Percentiles rank a stretch among this genome's conserved stretches.
Evolutionary conservation across 2,797 vertebrate species (phyloP).

Genomic region (Macropodus opercularis): DNA sequence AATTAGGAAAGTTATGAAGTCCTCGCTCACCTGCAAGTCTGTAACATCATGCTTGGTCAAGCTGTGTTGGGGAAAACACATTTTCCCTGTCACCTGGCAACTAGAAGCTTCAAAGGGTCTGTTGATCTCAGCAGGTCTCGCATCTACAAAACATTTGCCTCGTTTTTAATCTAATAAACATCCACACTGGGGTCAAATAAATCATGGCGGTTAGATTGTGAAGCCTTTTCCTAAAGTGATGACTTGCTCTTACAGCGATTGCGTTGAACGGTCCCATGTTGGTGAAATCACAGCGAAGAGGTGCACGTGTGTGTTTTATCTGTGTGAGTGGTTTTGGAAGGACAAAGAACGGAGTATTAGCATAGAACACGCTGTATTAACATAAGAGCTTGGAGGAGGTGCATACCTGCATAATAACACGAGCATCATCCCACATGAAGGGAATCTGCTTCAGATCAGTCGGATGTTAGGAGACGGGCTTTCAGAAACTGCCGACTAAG

Average conservation of each 20-base stretch:
- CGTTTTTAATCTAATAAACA: slow-evolving; percentile 23
- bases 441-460: too few relatives aligned
- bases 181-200: slow-evolving; percentile 31
- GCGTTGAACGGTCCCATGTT: slow-evolving; percentile 16
- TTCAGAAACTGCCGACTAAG: too few relatives aligned
- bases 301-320: slow-evolving; percentile 16
- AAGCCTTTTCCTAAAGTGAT: slow-evolving; percentile 55
- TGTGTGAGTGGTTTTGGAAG: neutral
- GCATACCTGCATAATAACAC: too few relatives aligned
- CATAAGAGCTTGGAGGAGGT: neutral
- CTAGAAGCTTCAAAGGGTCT: slow-evolving; percentile 59
- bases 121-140: slow-evolving; percentile 37
- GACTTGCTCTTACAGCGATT: slow-evolving; percentile 40
- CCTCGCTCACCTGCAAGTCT: slow-evolving; percentile 35
- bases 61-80: neutral
- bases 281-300: slow-evolving; percentile 10
- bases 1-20: slow-evolving; percentile 41
- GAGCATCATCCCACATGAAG: neutral
- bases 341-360: neutral
- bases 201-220: slow-evolving; percentile 6
- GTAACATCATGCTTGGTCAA: neutral
- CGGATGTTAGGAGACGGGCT: too few relatives aligned
- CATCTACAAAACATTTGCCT: slow-evolving; percentile 14
- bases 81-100: slow-evolving; percentile 63
- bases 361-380: neutral